Percentiles rank a stretch among this genome's conserved stretches.
These are phyloP conservation scores for Selene dorsalis DNA, from an alignment of 2,797 vertebrate genomes.

Conservation along the genomic window DNA sequence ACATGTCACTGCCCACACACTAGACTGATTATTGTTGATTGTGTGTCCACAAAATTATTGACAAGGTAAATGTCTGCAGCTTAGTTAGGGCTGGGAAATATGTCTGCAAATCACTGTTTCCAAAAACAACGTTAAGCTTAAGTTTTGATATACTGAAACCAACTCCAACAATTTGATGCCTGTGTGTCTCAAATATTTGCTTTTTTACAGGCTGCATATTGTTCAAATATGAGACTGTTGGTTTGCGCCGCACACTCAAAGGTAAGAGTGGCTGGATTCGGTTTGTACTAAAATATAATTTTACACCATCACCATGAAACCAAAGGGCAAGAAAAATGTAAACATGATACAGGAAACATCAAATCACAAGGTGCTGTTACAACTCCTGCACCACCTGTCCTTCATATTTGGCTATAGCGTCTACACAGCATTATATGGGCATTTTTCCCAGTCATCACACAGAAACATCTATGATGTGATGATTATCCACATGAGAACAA, in stretches of 20 bases:
- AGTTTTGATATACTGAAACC: constrained; percentile 16
- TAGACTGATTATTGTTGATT: constrained; percentile 26
- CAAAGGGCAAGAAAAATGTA: constrained; percentile 60
- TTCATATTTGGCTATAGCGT: constrained; percentile 67
- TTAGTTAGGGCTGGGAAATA: constrained; percentile 44
- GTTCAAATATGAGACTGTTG: constrained; percentile 11
- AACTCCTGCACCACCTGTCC: constrained; percentile 52
- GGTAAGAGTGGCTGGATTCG: constrained; percentile 42
- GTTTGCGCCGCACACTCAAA: constrained; percentile 43
- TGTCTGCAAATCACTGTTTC: background rate
- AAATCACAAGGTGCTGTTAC: constrained; percentile 50
- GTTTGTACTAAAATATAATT: constrained; percentile 43
- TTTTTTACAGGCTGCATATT: constrained; percentile 42
- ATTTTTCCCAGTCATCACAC: constrained; percentile 4
- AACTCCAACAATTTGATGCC: constrained; percentile 7
- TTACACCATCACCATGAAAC: constrained; percentile 40
- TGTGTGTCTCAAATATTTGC: constrained; percentile 4
- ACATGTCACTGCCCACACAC: constrained; percentile 22
- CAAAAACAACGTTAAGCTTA: constrained; percentile 12
- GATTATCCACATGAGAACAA: constrained; percentile 28
- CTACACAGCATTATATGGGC: constrained; percentile 18
- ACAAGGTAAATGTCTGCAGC: constrained; percentile 47
- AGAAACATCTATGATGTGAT: constrained; percentile 7
- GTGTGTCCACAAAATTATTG: constrained; percentile 39
- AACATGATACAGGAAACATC: constrained; percentile 69